Conservation (phyloP, 2,113 vertebrate species). For the Halichoerus grypus region DNA sequence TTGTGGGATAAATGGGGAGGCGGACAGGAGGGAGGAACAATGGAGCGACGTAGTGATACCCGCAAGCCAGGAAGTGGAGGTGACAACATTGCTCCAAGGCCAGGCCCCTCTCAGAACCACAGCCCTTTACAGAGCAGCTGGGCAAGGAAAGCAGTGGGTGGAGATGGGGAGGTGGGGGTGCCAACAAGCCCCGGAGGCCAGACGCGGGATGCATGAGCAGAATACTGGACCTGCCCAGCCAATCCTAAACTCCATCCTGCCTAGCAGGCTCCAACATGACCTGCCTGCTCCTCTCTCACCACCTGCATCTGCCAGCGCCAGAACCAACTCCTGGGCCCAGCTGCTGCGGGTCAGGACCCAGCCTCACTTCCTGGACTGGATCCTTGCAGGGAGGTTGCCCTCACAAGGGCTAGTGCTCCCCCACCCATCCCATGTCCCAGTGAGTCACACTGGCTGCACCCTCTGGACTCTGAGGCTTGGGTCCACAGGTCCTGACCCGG, state of each 20-base stretch:
- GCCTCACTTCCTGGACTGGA: not conserved
- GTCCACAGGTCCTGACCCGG: not conserved
- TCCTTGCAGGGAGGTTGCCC: not conserved
- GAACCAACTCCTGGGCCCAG: not conserved
- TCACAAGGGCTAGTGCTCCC: not conserved
- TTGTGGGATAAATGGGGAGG: not conserved
- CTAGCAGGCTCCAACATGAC: not conserved
- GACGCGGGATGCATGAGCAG: not conserved
- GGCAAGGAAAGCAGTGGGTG: not conserved
- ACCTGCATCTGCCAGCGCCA: not conserved
- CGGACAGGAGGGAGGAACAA: not conserved
- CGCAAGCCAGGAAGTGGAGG: constrained; percentile 32
- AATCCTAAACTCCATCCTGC: not conserved
- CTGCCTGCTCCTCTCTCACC: not conserved
- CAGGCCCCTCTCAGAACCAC: not conserved
- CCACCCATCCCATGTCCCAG: not conserved
- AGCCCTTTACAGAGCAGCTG: not conserved
- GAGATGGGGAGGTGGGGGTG: not conserved
- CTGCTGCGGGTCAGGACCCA: not conserved
- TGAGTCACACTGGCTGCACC: not conserved
- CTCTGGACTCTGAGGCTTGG: not conserved
- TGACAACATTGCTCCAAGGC: not conserved
- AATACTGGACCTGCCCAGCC: not conserved
- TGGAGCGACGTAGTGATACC: not conserved
- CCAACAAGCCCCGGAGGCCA: not conserved